Evolutionary conservation across 2,888 invertebrate species (phyloP), one percentile per base, ranked within the genome.

Genomic region (Rhimphoctona megacephalus): DNA sequence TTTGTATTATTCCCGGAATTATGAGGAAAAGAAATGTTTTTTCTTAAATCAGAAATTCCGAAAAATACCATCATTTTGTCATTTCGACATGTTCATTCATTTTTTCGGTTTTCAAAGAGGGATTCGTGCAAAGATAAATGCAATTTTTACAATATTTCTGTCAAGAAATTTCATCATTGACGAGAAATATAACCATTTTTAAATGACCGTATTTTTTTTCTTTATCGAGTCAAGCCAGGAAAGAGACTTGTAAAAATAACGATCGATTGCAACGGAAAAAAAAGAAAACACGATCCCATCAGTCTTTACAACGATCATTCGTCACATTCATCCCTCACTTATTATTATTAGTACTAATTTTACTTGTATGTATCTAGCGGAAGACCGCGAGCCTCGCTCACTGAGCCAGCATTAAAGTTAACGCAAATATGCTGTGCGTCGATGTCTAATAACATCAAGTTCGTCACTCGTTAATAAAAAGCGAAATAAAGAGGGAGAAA

Each of bases 391-490:
- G n/a, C n/a, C 78, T 73, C 70, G 69, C 61, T 64, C 25, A 49
- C 73, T 6, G 81, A 81, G 67, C 30, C 72, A 77, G 39, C 79
- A 84, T 84, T 84, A 76, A 80, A 84, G 76, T 84, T 67, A 84
- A 80, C 80, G 84, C 80, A 79, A 74, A 80, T 80, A 76, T n/a
- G 69, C 84, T 61, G 74, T 52, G 76, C 54, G 61, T 67, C 67
- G 67, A 81, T 84, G 81, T 84, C 80, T n/a, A n/a, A n/a, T 77
- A 67, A 81, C 84, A 79, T 84, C 81, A 82, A 82, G 85, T 83
- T 79, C 72, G 85, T 85, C 78, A 36, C 73, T 46, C 43, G 52
- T 49, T 14, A 67, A 9, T 30, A 77, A 36, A 82, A 7, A 77
- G 70, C 69, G 22, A 46, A 22, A 36, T 30, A 74, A 64, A 81